Base-by-base conservation (phyloP, 2,888 invertebrate species). In the Sarcophaga carnaria region DNA sequence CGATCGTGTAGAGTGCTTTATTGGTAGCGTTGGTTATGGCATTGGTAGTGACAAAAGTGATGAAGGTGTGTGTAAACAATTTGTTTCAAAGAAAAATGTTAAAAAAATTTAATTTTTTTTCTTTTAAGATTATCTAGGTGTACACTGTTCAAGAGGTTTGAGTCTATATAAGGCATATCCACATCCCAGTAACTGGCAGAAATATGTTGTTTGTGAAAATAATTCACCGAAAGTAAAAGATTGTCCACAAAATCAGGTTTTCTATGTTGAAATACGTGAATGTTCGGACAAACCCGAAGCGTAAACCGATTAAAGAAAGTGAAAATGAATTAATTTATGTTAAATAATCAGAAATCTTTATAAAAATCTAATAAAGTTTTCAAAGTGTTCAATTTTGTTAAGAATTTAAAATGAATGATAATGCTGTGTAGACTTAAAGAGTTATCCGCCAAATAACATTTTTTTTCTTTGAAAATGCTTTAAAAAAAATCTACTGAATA, bases 141-240 rank as follows among this genome's bases (percentile, higher is more conserved):
- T 54, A 4, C 1, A 4, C 54, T 54, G 54, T 54, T 54, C 17
- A 14, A 17, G 54, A 17, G 17, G 17, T 4, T 2, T 8, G 37
- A 54, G 5, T 54, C 17, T 54, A 54, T 12, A 17, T 54, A 14
- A 14, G 14, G 11, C 14, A 54, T 75, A 81, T 75, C 20, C 75
- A 17, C 63, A 81, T 63, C 69, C 81, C 2, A n/a, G n/a, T 14
- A 75, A 63, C 12, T 20, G 25, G 25, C 54, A 69, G 37, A 81
- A 75, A 62, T 80, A 69, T 69, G 22, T 80, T 25, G 25, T 22
- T 2, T 81, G 80, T 27, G 17, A 75, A 17, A 54, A 81, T 63
- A 67, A 74, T 20, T 27, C 62, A 69, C 22, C 62, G 8, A 12
- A 62, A 2, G 22, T 81, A 0, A 49, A 47, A 49, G 10, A 17